Conservation (phyloP, 2,888 invertebrate species). For the Xylota sylvarum region DNA sequence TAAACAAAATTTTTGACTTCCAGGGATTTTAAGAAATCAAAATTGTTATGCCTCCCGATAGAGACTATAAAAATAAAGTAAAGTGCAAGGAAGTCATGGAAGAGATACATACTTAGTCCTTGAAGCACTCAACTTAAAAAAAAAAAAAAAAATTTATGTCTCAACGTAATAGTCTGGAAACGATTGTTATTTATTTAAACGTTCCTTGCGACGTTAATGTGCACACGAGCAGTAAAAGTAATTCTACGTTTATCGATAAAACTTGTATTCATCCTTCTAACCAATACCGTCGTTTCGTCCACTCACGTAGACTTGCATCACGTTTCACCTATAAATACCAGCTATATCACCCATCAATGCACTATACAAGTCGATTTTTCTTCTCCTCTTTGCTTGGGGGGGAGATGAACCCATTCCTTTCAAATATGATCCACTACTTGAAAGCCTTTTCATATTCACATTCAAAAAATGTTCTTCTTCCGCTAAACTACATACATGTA, state of each 20-base stretch:
- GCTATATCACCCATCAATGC: slow-evolving; percentile 61
- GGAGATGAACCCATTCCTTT: not conserved
- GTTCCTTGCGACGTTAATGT: slow-evolving; percentile 1
- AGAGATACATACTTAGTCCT: no score
- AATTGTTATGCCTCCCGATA: not conserved
- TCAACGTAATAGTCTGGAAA: not conserved
- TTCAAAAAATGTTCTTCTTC: slow-evolving; percentile 47
- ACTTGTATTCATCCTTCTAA: slow-evolving; percentile 1
- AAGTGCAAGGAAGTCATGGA: not conserved
- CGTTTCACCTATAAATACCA: slow-evolving; percentile 60
- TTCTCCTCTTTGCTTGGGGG: not conserved
- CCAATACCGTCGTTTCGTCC: not conserved
- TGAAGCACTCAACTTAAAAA: slow-evolving; percentile 13
- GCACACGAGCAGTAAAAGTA: slow-evolving; percentile 30
- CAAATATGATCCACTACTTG: slow-evolving; percentile 39
- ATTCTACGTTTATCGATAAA: slow-evolving; percentile 54
- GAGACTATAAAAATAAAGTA: slow-evolving; percentile 2
- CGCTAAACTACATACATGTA: slow-evolving; percentile 11
- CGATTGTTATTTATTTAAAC: slow-evolving; percentile 29
- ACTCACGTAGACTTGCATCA: slow-evolving; percentile 46
- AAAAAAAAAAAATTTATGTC: not conserved
- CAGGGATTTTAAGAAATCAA: not conserved
- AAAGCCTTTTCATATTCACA: slow-evolving; percentile 54
- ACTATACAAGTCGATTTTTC: slow-evolving; percentile 31
- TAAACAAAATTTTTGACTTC: slow-evolving; percentile 9